A percentile compares a stretch with the other conserved stretches of the same genome.
Evolutionary conservation across 2,888 invertebrate genomes (phyloP).

Genomic region (Drosophila birchii): DNA sequence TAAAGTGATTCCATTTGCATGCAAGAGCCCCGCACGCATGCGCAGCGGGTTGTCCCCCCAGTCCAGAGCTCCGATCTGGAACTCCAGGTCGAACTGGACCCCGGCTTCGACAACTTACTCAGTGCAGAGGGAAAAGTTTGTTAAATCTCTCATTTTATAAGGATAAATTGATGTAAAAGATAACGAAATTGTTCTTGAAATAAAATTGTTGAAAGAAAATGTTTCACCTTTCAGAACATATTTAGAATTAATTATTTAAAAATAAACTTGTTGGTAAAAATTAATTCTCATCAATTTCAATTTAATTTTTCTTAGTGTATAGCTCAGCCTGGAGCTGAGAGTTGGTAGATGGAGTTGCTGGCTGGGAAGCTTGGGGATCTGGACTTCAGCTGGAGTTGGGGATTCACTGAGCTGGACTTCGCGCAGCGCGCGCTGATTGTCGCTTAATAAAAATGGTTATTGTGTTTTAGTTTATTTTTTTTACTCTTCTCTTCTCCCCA

Average conservation of each 20-base stretch:
- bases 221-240: too few species aligned
- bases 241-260: too few species aligned
- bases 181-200: too few species aligned
- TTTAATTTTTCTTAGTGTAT: constrained; percentile 1
- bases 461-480: constrained; percentile 60
- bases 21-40: constrained; percentile 79
- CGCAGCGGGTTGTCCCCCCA: constrained; percentile 70
- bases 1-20: constrained; percentile 83
- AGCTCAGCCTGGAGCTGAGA: constrained; percentile 20
- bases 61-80: constrained; percentile 31
- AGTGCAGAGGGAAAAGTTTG: constrained; percentile 1
- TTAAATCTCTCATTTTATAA: too few species aligned
- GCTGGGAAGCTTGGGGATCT: constrained; percentile 27
- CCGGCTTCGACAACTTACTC: constrained; percentile 55
- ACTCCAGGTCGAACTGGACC: constrained; percentile 32
- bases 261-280: too few species aligned
- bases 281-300: too few species aligned
- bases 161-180: background rate
- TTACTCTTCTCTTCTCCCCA: constrained; percentile 2
- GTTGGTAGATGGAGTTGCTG: constrained; percentile 18
- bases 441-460: constrained; percentile 81
- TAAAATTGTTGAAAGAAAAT: too few species aligned
- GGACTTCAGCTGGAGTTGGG: constrained; percentile 27
- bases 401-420: constrained; percentile 40
- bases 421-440: constrained; percentile 77